Conservation (phyloP, 1,140 invertebrate species). For the Euwallacea similis region DNA sequence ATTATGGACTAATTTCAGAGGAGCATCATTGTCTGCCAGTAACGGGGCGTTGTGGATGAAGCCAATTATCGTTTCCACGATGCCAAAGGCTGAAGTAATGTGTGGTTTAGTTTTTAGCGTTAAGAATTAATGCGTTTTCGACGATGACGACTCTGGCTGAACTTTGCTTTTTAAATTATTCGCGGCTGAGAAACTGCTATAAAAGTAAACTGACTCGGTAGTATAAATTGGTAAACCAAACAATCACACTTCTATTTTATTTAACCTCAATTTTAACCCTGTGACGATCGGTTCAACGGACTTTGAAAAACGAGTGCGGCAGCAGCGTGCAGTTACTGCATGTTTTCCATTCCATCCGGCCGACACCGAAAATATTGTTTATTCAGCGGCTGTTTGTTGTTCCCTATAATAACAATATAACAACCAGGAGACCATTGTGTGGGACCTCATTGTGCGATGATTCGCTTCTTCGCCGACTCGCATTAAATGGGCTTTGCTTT, state of each 20-base stretch:
- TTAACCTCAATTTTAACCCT: slow-evolving; percentile 26
- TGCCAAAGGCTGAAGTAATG: too few relatives aligned
- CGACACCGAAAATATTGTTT: slow-evolving; percentile 25
- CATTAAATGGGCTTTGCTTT: too few relatives aligned
- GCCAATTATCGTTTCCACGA: too few relatives aligned
- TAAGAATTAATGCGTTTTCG: too few relatives aligned
- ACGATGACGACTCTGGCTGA: not conserved
- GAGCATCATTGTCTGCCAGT: too few relatives aligned
- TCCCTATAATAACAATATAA: slow-evolving; percentile 23
- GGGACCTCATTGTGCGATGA: not conserved
- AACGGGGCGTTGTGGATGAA: too few relatives aligned
- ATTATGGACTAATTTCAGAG: not conserved
- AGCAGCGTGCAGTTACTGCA: not conserved
- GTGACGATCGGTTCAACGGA: slow-evolving; percentile 10
- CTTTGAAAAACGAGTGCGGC: slow-evolving; percentile 11
- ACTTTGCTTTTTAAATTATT: too few relatives aligned
- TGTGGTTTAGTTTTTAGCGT: too few relatives aligned
- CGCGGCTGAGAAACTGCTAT: too few relatives aligned
- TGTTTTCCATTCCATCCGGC: slow-evolving; percentile 3
- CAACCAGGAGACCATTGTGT: slow-evolving; percentile 22
- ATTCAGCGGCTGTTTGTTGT: slow-evolving; percentile 23
- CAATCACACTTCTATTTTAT: slow-evolving; percentile 6
- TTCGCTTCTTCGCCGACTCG: slow-evolving; percentile 1
- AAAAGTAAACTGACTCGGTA: too few relatives aligned
- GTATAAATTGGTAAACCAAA: slow-evolving; percentile 12